phyloP scores from a whole-genome alignment of 2,113 vertebrate genomes.

The Nycticorax nycticorax region DNA sequence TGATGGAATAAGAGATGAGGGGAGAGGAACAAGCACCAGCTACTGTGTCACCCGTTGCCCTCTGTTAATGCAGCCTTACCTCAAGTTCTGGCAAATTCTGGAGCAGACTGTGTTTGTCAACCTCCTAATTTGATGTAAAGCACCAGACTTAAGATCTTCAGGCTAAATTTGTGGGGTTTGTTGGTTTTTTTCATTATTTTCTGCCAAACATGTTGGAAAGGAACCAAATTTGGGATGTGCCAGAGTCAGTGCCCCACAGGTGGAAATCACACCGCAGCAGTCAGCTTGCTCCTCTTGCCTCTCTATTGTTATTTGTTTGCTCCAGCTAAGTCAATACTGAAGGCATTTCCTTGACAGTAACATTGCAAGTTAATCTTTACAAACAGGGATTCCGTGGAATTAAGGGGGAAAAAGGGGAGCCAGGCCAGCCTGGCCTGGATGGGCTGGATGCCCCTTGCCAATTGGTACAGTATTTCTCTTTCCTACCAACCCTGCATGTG shows the following conservation, averaged over 20 bases:
- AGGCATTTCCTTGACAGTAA: constrained; percentile 84
- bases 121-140: neutral
- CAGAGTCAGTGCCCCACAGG: neutral
- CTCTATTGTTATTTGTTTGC: constrained; percentile 50
- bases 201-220: neutral
- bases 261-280: neutral
- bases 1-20: constrained; percentile 45
- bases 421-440: constrained; percentile 99
- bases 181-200: neutral
- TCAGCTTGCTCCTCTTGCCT: constrained; percentile 76
- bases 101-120: neutral
- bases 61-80: neutral
- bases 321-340: constrained; percentile 63
- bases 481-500: constrained; percentile 91
- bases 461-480: constrained; percentile 99
- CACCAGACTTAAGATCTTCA: neutral
- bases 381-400: constrained; percentile 99
- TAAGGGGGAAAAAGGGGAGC: constrained; percentile 99
- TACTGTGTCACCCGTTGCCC: neutral
- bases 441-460: constrained; percentile 99
- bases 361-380: constrained; percentile 96
- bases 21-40: constrained; percentile 76
- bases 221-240: neutral
- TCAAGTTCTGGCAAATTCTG: neutral
- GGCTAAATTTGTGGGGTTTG: neutral